Percentiles rank a stretch among this genome's conserved stretches.
Evolutionary conservation across 2,797 vertebrate species (phyloP).

Genomic region (Florisuga fusca): DNA sequence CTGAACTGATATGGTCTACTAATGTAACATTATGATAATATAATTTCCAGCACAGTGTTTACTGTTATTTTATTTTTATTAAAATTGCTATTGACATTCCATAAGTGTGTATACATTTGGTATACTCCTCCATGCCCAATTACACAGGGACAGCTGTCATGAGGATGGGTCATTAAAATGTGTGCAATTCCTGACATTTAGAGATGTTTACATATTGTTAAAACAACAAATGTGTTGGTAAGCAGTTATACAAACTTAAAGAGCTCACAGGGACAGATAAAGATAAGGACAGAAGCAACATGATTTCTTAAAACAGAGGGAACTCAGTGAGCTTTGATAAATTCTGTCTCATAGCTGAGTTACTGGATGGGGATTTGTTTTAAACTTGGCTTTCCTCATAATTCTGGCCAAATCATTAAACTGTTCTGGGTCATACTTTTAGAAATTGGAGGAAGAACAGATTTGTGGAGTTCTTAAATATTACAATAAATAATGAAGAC

Average conservation of each 20-base stretch:
- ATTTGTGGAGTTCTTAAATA: neutral
- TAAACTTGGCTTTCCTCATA: neutral
- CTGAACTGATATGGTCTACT: neutral
- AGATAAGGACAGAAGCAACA: neutral
- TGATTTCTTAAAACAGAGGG: neutral
- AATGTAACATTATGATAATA: neutral
- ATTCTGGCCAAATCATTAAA: neutral
- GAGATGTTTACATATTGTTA: neutral
- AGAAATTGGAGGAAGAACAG: neutral
- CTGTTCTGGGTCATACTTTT: neutral
- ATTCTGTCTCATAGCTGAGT: neutral
- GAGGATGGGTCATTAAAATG: neutral
- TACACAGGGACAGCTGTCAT: neutral
- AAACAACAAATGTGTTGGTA: neutral
- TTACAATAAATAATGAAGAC: neutral
- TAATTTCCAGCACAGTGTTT: neutral
- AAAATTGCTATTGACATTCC: neutral
- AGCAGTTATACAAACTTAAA: neutral
- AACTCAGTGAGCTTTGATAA: neutral
- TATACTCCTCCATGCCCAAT: neutral
- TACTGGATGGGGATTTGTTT: neutral
- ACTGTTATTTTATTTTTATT: neutral
- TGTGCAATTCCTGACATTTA: conserved; percentile 21
- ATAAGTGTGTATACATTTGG: neutral
- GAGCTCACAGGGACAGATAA: neutral